These are phyloP conservation scores for Ochropleura leucogaster DNA, from an alignment of 2,888 invertebrate species.

Conservation along the genomic window DNA sequence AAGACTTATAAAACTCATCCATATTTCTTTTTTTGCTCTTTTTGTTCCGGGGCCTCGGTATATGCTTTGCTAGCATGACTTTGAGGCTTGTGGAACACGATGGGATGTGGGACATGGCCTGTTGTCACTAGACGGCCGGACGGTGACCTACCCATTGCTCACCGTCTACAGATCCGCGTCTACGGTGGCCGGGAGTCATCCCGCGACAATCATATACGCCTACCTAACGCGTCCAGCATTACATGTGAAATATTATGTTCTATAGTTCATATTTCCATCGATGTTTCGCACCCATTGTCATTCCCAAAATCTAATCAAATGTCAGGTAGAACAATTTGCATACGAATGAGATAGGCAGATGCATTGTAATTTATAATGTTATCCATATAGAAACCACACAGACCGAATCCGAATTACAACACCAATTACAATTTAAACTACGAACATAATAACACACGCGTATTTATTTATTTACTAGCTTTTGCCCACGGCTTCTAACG, in stretches of 20 bases:
- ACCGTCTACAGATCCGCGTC: no score
- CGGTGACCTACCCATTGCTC: no score
- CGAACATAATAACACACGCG: neutral
- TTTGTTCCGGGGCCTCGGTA: no score
- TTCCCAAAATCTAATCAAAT: conserved; percentile 23
- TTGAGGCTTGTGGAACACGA: no score
- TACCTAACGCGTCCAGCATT: neutral
- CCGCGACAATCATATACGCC: neutral
- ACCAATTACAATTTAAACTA: conserved; percentile 1
- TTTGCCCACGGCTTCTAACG: no score
- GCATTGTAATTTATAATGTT: conserved; percentile 12
- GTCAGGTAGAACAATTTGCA: conserved; percentile 30
- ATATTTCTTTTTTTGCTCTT: no score
- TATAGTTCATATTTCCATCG: neutral
- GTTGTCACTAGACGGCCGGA: no score
- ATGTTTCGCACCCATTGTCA: neutral
- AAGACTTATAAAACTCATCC: no score
- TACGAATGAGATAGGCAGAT: conserved; percentile 18
- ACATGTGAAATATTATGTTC: neutral
- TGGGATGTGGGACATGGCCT: no score
- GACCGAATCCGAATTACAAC: conserved; percentile 7
- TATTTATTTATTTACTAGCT: no score
- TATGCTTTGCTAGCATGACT: no score
- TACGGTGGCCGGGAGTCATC: no score
- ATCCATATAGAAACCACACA: neutral